These are phyloP conservation scores for Gobio occitaniae DNA, from an alignment of 2,797 vertebrate species.

Conservation along the genomic window DNA sequence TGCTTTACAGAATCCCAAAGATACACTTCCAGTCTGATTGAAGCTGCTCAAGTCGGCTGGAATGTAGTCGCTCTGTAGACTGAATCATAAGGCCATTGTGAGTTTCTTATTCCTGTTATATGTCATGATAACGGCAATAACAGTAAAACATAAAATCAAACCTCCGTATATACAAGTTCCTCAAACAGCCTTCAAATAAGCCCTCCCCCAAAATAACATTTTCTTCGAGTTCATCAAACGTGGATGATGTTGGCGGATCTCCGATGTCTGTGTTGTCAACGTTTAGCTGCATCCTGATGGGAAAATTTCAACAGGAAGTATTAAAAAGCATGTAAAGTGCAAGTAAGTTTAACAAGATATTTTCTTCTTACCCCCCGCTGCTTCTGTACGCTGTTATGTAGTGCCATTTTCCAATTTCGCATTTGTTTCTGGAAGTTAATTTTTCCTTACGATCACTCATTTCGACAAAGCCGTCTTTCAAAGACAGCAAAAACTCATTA, in stretches of 20 bases:
- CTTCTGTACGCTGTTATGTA: slow-evolving; percentile 65
- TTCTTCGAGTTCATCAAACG: background rate
- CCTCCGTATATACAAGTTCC: slow-evolving; percentile 70
- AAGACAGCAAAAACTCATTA: slow-evolving; percentile 61
- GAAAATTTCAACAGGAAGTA: slow-evolving; percentile 29
- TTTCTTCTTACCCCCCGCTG: slow-evolving; percentile 58
- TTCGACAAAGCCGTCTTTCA: slow-evolving; percentile 65
- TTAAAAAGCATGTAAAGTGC: background rate
- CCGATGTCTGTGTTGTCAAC: slow-evolving; percentile 64
- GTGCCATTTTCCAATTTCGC: slow-evolving; percentile 72
- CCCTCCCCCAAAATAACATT: slow-evolving; percentile 41
- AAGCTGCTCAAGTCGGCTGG: slow-evolving; percentile 67
- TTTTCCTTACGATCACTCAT: slow-evolving; percentile 59
- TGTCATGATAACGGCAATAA: background rate
- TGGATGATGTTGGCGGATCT: slow-evolving; percentile 5
- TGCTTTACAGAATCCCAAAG: slow-evolving; percentile 55
- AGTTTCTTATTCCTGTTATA: slow-evolving; percentile 1
- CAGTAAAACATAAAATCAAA: slow-evolving; percentile 40
- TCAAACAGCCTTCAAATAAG: slow-evolving; percentile 64
- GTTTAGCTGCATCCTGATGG: slow-evolving; percentile 67
- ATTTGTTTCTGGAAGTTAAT: slow-evolving; percentile 64
- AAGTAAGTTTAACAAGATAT: background rate
- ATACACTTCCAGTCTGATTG: slow-evolving; percentile 40
- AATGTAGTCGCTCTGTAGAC: slow-evolving; percentile 50
- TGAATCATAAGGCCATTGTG: slow-evolving; percentile 43